Percentiles rank a stretch among this genome's conserved stretches.
These are phyloP conservation scores for Apostichopus californicus DNA, from an alignment of 35 echinoderm and acorn worm species.

Conservation along the genomic window DNA sequence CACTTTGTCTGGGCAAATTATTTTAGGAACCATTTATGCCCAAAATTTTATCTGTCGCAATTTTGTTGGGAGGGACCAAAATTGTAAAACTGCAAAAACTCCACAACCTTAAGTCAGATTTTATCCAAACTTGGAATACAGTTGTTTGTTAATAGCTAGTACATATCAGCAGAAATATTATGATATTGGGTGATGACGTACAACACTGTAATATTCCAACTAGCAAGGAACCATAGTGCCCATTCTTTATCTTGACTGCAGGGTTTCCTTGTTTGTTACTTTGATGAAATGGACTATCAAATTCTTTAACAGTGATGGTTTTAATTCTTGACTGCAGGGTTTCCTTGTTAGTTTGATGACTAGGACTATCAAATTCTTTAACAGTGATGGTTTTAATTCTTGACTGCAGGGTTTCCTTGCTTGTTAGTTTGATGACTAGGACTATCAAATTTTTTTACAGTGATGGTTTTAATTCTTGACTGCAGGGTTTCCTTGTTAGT, in stretches of 20 bases:
- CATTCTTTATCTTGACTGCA: neutral
- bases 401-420: neutral
- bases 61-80: no score
- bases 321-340: constrained; percentile 49
- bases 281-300: constrained; percentile 60
- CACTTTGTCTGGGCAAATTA: no score
- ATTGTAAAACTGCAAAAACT: no score
- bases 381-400: neutral
- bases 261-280: constrained; percentile 71
- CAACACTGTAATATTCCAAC: no score
- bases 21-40: no score
- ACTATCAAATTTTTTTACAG: neutral
- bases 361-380: constrained; percentile 35
- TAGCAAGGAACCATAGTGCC: no score
- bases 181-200: no score
- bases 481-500: constrained; percentile 75
- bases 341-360: constrained; percentile 57
- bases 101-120: no score
- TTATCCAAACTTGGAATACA: no score
- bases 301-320: neutral
- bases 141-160: no score
- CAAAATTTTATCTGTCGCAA: no score
- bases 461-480: neutral
- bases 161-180: neutral
- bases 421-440: neutral